phyloP scores from a whole-genome alignment of 2,888 invertebrate species.

The Plagodis dolabraria region DNA sequence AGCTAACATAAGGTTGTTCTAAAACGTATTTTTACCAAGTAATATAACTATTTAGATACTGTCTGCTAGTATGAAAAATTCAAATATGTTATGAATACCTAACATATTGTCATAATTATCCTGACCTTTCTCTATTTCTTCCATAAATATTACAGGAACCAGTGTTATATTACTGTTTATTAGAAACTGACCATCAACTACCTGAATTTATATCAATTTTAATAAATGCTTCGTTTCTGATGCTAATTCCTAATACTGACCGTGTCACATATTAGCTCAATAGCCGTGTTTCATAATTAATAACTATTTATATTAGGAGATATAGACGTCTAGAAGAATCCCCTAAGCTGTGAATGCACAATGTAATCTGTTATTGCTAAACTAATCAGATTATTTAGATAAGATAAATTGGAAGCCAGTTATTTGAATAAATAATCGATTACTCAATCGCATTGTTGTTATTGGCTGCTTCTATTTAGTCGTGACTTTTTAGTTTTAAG shows the following conservation, averaged over 20 bases:
- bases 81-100: too few relatives aligned
- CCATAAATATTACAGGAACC: too few relatives aligned
- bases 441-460: conserved; percentile 2
- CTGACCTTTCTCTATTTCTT: too few relatives aligned
- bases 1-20: too few relatives aligned
- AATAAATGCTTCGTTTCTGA: background rate
- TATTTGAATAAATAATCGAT: conserved; percentile 4
- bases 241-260: too few relatives aligned
- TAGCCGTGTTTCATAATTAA: background rate
- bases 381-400: conserved; percentile 4
- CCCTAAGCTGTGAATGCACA: background rate
- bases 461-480: background rate
- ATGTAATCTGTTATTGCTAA: conserved; percentile 1
- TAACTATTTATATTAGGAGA: conserved; percentile 7
- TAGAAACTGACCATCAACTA: too few relatives aligned
- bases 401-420: conserved; percentile 11
- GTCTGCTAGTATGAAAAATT: too few relatives aligned
- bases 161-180: too few relatives aligned
- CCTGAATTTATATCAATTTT: background rate
- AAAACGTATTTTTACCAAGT: too few relatives aligned
- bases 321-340: conserved; percentile 15
- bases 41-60: too few relatives aligned
- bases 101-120: too few relatives aligned
- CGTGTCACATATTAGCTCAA: too few relatives aligned
- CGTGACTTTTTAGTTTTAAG: conserved; percentile 2